Conservation (phyloP, 2,888 invertebrate genomes). For the Zelleria hepariella region DNA sequence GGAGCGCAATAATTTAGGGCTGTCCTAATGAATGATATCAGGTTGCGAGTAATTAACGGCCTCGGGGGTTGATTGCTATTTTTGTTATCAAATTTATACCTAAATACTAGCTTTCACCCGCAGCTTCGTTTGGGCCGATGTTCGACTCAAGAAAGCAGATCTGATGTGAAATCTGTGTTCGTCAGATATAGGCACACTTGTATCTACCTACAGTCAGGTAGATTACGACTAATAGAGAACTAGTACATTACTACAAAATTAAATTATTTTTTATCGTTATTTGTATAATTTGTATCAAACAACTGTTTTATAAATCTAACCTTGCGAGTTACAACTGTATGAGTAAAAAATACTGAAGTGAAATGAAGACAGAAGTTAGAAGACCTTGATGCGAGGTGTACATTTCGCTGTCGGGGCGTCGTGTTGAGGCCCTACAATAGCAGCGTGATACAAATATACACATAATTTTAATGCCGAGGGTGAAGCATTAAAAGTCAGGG, state of each 20-base stretch:
- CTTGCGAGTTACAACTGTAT: too few species aligned
- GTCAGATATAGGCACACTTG: background rate
- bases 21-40: constrained; percentile 68
- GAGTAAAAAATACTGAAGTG: too few species aligned
- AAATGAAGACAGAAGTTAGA: too few species aligned
- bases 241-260: too few species aligned
- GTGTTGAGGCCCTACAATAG: constrained; percentile 65
- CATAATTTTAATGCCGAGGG: constrained; percentile 71
- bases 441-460: constrained; percentile 71
- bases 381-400: constrained; percentile 58
- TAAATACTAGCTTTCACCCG: background rate
- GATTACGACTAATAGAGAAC: too few species aligned
- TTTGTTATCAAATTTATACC: constrained; percentile 43
- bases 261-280: too few species aligned
- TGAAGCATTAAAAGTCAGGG: constrained; percentile 73
- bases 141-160: background rate
- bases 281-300: too few species aligned
- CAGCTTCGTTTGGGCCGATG: background rate
- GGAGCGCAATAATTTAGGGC: constrained; percentile 67
- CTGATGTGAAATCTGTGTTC: background rate
- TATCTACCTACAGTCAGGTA: too few species aligned
- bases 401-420: constrained; percentile 38
- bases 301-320: too few species aligned
- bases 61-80: constrained; percentile 44
- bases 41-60: constrained; percentile 67